Evolutionary conservation across 2,888 invertebrate genomes (phyloP).

Genomic region (Plemyria rubiginata): DNA sequence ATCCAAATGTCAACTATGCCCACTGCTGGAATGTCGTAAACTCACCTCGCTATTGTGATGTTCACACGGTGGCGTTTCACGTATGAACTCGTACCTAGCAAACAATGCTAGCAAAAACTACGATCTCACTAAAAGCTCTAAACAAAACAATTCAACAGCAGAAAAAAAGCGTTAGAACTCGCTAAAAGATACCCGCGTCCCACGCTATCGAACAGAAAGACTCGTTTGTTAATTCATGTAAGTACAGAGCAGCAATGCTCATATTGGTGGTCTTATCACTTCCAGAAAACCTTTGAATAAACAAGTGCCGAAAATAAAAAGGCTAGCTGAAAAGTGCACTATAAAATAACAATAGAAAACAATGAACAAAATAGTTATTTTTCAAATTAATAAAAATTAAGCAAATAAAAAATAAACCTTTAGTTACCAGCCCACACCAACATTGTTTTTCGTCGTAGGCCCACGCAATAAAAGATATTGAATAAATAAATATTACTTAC

Average conservation of each 20-base stretch:
- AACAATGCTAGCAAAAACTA: background rate
- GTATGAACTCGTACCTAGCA: background rate
- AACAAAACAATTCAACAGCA: background rate
- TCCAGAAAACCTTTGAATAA: too few relatives aligned
- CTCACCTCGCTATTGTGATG: too few relatives aligned
- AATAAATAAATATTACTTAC: background rate
- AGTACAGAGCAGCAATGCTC: too few relatives aligned
- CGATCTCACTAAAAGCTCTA: background rate
- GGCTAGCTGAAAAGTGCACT: too few relatives aligned
- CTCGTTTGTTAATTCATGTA: constrained; percentile 17
- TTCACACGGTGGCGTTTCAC: background rate
- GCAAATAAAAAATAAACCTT: background rate
- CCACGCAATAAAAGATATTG: background rate
- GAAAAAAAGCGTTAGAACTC: constrained; percentile 3
- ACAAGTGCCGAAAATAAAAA: too few relatives aligned
- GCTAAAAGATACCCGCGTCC: constrained; percentile 5
- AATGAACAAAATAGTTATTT: too few relatives aligned
- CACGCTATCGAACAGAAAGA: constrained; percentile 15
- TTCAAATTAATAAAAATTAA: background rate
- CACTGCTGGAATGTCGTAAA: background rate
- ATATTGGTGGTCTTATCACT: too few relatives aligned
- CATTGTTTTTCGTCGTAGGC: too few relatives aligned
- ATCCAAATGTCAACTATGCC: background rate
- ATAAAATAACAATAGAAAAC: too few relatives aligned
- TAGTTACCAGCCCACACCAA: too few relatives aligned